Evolutionary conservation across 2,113 vertebrate genomes (phyloP), one percentile per base, ranked within the genome.

Genomic region (Puma concolor): DNA sequence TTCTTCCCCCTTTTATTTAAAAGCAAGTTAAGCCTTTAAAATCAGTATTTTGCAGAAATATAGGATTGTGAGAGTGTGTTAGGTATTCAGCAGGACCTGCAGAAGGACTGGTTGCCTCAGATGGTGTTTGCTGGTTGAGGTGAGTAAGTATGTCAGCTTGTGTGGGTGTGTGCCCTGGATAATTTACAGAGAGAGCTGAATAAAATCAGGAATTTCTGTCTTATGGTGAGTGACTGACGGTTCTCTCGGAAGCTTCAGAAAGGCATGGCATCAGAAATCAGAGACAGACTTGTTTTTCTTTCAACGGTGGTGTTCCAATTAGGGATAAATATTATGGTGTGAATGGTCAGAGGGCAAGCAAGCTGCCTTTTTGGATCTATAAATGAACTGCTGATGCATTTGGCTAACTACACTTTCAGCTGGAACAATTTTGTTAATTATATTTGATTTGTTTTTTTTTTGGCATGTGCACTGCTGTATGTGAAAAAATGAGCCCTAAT

Each of bases 361-460:
- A 74, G 72, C 96, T 96, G 94, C 50, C 97, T 95, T 71, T 95
- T 60, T 17, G 64, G 88, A 95, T 96, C 74, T 91, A 4, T 90
- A 89, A 95, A 92, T 93, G 87, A 96, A 90, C 77, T 71, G 64
- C 80, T 92, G 94, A 89, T 96, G 54, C 66, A 83, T 60, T 96
- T 95, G 80, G 87, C 87, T 94, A 54, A 96, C 63, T 71, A n/a
- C 1, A 72, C 10, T 60, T 44, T 95, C 95, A 71, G 79, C 60
- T 79, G 90, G 87, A 95, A 88, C 84, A 97, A 96, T 94, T 90
- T 82, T 31, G 15, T 97, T 98, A 83, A 98, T 97, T 97, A 95
- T 14, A 71, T 71, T 67, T 82, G 27, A 19, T 66, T 95, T 36
- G 36, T 36, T 87, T 54, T 48, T 57, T 92, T 93, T 94, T 91